Percentiles rank a stretch among this genome's conserved stretches.
These are phyloP conservation scores for Dioctria rufipes DNA, from an alignment of 2,888 invertebrate species.

Conservation along the genomic window DNA sequence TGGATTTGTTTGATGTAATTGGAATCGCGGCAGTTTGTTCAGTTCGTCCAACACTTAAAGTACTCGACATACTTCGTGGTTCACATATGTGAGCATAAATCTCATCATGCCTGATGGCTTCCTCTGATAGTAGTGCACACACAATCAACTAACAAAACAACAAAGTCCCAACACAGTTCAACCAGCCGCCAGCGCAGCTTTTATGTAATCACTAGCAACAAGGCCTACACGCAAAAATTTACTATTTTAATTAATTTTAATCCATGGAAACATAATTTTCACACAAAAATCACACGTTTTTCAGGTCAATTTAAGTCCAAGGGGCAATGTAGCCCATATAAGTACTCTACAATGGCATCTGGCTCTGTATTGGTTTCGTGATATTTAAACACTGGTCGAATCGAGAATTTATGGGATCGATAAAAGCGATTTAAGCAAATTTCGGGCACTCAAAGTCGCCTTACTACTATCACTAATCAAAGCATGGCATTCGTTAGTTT, in stretches of 20 bases:
- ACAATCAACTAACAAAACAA: not conserved
- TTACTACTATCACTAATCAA: not conserved
- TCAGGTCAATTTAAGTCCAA: not conserved
- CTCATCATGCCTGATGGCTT: slow-evolving; percentile 10
- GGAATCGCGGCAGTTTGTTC: slow-evolving; percentile 14
- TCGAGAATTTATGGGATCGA: not conserved
- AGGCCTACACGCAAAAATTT: slow-evolving; percentile 17
- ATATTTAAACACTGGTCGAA: slow-evolving; percentile 20
- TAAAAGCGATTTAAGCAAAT: not conserved
- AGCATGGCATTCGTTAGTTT: not conserved
- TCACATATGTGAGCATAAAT: slow-evolving; percentile 28
- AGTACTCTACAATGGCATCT: not conserved
- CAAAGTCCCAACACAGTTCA: not conserved
- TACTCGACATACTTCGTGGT: slow-evolving; percentile 41
- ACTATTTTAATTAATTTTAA: not conserved
- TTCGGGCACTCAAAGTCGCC: slow-evolving; percentile 17
- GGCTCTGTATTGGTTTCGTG: slow-evolving; percentile 25
- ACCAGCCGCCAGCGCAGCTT: slow-evolving; percentile 12
- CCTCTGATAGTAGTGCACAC: not conserved
- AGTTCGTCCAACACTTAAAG: slow-evolving; percentile 20
- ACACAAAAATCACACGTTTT: slow-evolving; percentile 23
- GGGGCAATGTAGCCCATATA: not conserved
- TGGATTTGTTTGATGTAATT: not conserved
- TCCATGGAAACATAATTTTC: not conserved
- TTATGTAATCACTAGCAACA: slow-evolving; percentile 19